These are phyloP conservation scores for Megaustenia siamemsis DNA, from an alignment of 2,888 invertebrate species.

Conservation along the genomic window DNA sequence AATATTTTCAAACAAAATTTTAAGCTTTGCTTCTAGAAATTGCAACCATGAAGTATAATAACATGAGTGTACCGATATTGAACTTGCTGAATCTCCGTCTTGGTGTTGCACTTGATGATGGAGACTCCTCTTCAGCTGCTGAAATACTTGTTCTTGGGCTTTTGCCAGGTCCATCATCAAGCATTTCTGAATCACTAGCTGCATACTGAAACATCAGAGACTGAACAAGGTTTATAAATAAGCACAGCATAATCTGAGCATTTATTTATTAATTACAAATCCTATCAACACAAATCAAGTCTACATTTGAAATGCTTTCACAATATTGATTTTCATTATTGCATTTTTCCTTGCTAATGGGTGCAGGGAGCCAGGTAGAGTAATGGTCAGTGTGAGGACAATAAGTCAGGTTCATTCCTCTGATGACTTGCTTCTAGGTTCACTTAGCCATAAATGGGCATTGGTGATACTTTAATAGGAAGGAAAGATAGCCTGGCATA, in stretches of 20 bases:
- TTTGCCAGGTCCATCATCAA: conserved; percentile 70
- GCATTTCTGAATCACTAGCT: conserved; percentile 78
- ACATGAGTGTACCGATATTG: conserved; percentile 76
- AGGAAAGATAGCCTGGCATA: too few species aligned
- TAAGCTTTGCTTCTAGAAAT: too few species aligned
- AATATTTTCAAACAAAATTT: too few species aligned
- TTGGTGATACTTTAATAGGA: too few species aligned
- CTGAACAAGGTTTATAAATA: conserved; percentile 21
- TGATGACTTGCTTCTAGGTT: too few species aligned
- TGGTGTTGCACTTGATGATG: conserved; percentile 74
- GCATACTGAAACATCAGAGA: conserved; percentile 69
- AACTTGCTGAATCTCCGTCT: conserved; percentile 81
- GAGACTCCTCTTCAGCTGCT: conserved; percentile 75
- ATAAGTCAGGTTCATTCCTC: too few species aligned
- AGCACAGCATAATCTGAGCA: too few species aligned
- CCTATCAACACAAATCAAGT: background rate
- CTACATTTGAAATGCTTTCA: background rate
- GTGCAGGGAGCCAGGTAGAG: too few species aligned
- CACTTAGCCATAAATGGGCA: too few species aligned
- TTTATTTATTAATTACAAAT: background rate
- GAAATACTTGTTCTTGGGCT: conserved; percentile 76
- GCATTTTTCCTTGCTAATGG: too few species aligned
- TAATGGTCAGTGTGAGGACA: too few species aligned
- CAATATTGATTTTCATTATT: too few species aligned
- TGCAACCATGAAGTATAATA: background rate